Conservation (phyloP, 2,797 vertebrate genomes). For the Chiloscyllium punctatum region DNA sequence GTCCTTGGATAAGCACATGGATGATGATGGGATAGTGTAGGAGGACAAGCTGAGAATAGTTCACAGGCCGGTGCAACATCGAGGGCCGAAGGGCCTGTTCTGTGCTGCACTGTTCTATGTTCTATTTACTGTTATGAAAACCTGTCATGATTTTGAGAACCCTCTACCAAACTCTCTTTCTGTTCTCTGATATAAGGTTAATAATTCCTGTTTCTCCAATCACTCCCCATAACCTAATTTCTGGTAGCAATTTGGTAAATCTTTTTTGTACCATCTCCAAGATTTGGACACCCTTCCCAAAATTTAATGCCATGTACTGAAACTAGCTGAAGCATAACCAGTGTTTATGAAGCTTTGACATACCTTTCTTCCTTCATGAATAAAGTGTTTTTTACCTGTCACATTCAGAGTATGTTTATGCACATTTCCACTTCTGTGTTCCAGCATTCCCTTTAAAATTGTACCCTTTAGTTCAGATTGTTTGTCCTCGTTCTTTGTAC, state of each 20-base stretch:
- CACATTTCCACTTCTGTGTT: no score
- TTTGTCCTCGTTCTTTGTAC: no score
- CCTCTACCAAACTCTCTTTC: background rate
- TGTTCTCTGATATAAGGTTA: background rate
- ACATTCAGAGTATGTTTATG: no score
- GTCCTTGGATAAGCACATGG: no score
- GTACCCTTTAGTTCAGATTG: no score
- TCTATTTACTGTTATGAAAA: background rate
- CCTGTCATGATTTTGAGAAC: background rate
- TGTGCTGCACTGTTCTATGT: no score
- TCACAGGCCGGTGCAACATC: no score
- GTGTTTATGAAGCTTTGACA: background rate
- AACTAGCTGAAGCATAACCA: background rate
- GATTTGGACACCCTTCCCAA: background rate
- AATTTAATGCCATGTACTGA: background rate
- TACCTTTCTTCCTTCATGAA: background rate
- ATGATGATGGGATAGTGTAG: no score
- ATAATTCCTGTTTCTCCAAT: background rate
- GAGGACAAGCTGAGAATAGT: no score
- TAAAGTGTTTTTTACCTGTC: no score
- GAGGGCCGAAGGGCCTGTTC: no score
- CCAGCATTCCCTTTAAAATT: no score
- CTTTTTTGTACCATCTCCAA: background rate
- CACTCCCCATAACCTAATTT: background rate
- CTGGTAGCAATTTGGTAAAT: background rate